phyloP scores from a whole-genome alignment of 2,888 invertebrate genomes.

The Pedicia rivosa region DNA sequence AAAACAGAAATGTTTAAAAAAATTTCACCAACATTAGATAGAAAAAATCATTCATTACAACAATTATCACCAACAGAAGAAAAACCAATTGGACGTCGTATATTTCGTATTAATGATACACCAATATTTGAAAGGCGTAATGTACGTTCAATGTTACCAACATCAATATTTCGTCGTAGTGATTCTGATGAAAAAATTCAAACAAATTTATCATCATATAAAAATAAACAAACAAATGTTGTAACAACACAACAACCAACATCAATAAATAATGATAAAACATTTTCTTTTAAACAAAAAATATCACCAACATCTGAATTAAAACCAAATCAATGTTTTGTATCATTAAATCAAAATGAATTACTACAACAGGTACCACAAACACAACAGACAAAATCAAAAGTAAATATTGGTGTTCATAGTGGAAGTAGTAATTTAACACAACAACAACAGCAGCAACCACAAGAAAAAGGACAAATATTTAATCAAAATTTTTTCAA shows the following conservation, averaged over 20 bases:
- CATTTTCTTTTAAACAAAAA: slow-evolving; percentile 13
- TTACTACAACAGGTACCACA: too few relatives aligned
- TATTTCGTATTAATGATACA: slow-evolving; percentile 28
- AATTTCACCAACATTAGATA: too few relatives aligned
- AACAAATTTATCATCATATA: slow-evolving; percentile 1
- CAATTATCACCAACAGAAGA: too few relatives aligned
- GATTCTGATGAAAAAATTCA: slow-evolving; percentile 27
- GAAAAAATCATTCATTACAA: too few relatives aligned
- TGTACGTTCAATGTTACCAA: slow-evolving; percentile 9
- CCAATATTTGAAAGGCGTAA: slow-evolving; percentile 26
- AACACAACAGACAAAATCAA: too few relatives aligned
- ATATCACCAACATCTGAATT: slow-evolving; percentile 13
- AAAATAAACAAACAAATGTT: neutral
- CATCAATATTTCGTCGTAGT: slow-evolving; percentile 12
- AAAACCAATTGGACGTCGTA: too few relatives aligned
- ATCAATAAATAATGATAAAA: slow-evolving; percentile 8
- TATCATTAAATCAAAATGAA: too few relatives aligned
- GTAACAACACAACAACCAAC: neutral
- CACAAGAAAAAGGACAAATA: slow-evolving; percentile 6
- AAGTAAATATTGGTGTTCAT: neutral
- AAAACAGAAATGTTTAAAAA: slow-evolving; percentile 20
- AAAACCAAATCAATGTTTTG: slow-evolving; percentile 12
- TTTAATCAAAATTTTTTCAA: slow-evolving; percentile 12
- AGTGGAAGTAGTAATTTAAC: neutral
- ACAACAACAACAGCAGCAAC: slow-evolving; percentile 1